Conservation (phyloP, 2,113 vertebrate genomes). For the Psephotus haematonotus region DNA sequence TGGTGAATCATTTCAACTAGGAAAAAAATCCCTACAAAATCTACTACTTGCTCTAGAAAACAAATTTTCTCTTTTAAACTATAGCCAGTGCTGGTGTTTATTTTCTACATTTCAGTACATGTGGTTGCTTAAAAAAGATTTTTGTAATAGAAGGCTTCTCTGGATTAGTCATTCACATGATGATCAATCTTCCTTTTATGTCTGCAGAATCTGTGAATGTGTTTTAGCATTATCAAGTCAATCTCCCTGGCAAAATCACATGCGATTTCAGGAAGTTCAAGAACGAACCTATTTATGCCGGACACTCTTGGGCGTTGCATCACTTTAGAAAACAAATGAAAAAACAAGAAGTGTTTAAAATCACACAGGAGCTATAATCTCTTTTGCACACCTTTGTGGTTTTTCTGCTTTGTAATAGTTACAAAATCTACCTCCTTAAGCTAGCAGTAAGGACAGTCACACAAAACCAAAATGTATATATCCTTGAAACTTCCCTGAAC, state of each 20-base stretch:
- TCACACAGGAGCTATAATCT: neutral
- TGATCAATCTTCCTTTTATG: neutral
- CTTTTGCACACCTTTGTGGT: neutral
- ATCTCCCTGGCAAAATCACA: neutral
- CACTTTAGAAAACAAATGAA: neutral
- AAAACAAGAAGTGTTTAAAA: neutral
- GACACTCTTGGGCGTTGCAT: rapidly evolving
- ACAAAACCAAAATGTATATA: neutral
- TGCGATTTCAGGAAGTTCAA: neutral
- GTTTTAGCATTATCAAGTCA: neutral
- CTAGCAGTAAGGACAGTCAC: neutral
- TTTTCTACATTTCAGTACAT: neutral
- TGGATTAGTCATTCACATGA: neutral
- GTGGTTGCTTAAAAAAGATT: neutral
- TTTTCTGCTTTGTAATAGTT: neutral
- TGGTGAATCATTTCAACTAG: neutral
- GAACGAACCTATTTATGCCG: neutral
- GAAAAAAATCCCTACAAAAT: neutral
- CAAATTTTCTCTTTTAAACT: neutral
- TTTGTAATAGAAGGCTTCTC: neutral
- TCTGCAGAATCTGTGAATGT: neutral
- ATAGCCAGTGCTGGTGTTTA: neutral
- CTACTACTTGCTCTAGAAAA: neutral
- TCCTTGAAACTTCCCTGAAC: neutral
- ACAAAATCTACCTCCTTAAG: neutral